These are phyloP conservation scores for Conger conger DNA, from an alignment of 2,113 vertebrate genomes.

Conservation along the genomic window DNA sequence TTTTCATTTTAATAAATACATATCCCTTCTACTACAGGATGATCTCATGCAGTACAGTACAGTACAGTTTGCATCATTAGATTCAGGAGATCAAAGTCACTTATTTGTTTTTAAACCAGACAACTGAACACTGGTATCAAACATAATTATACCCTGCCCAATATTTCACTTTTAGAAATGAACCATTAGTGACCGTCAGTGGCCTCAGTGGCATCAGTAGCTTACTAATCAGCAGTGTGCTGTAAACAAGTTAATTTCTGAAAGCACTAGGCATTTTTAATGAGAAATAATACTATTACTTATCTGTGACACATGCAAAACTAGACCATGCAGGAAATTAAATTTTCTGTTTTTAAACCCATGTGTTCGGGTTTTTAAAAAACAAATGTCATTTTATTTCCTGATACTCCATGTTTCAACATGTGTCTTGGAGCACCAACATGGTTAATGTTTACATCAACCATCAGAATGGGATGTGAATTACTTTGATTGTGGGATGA, in stretches of 20 bases:
- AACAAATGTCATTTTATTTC: too few species aligned
- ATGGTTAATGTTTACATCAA: too few species aligned
- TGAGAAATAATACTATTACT: neutral
- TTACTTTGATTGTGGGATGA: too few species aligned
- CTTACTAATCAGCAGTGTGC: neutral
- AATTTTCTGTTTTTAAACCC: neutral
- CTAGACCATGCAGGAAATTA: neutral
- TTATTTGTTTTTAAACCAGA: neutral
- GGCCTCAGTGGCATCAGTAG: neutral
- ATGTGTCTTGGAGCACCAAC: too few species aligned
- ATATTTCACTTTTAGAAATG: neutral
- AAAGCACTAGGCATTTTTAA: neutral
- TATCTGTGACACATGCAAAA: neutral
- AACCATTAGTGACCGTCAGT: neutral
- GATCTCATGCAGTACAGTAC: neutral
- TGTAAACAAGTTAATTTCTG: neutral
- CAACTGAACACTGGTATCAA: neutral
- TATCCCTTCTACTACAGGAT: too few species aligned
- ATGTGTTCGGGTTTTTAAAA: neutral
- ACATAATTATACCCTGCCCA: neutral
- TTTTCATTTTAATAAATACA: neutral
- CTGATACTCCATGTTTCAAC: too few species aligned
- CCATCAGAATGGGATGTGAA: too few species aligned
- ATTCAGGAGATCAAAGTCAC: neutral
- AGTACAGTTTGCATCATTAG: neutral